phyloP scores from a whole-genome alignment of 2,113 vertebrate species.

The Crotophaga sulcirostris region DNA sequence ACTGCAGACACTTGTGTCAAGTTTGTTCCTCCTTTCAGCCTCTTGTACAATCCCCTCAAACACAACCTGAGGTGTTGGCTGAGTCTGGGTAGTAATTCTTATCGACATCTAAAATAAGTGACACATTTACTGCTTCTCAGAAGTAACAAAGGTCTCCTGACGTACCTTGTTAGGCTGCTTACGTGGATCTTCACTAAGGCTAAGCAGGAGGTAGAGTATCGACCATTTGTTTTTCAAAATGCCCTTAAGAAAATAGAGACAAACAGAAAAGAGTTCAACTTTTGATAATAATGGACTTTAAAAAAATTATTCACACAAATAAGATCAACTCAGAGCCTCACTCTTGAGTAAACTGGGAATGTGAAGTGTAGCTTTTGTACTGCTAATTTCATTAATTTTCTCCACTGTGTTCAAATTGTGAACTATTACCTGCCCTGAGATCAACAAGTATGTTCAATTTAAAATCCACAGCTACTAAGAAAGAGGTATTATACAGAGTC shows the following conservation, averaged over 20 bases:
- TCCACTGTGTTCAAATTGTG: background rate
- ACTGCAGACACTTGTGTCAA: background rate
- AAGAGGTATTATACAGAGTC: background rate
- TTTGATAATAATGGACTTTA: background rate
- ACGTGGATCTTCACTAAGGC: constrained; percentile 94
- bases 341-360: background rate
- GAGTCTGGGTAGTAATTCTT: background rate
- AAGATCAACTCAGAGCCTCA: fast-evolving
- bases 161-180: constrained; percentile 88
- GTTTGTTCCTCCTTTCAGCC: background rate
- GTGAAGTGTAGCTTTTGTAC: background rate
- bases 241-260: constrained; percentile 73
- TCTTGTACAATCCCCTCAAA: background rate
- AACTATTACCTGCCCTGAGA: background rate
- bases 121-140: background rate
- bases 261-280: background rate
- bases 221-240: constrained; percentile 97
- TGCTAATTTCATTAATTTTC: background rate
- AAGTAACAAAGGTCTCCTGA: background rate
- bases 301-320: no score
- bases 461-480: background rate
- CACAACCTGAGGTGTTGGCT: background rate
- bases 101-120: background rate
- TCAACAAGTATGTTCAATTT: background rate
- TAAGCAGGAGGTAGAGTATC: constrained; percentile 94